Evolutionary conservation across 2,113 vertebrate species (phyloP).

Genomic region (Ia io): DNA sequence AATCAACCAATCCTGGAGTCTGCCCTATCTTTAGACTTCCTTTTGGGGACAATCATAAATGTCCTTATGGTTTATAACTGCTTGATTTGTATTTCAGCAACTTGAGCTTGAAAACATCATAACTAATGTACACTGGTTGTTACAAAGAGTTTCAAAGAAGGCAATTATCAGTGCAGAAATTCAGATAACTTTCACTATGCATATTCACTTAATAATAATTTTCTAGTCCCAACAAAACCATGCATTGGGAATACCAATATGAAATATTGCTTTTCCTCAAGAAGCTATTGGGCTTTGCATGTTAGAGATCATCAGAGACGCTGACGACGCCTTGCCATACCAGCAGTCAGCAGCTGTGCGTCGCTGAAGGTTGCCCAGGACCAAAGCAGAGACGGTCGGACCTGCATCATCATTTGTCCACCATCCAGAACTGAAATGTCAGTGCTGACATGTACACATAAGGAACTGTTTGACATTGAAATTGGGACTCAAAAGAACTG

Average conservation of each 20-base stretch:
- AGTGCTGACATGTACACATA: too few relatives aligned
- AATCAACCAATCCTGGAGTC: conserved; percentile 16
- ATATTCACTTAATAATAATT: background rate
- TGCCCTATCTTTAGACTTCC: conserved; percentile 62
- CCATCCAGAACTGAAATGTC: too few relatives aligned
- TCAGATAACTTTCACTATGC: background rate
- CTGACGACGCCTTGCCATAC: too few relatives aligned
- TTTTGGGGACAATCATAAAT: conserved; percentile 52
- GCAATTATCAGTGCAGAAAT: background rate
- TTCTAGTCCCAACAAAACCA: background rate
- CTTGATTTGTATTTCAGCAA: conserved; percentile 36
- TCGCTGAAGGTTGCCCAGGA: too few relatives aligned
- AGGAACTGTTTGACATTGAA: too few relatives aligned
- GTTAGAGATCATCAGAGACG: background rate
- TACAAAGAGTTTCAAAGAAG: background rate
- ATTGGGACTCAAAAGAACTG: too few relatives aligned
- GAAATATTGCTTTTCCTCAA: background rate
- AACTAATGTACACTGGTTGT: background rate
- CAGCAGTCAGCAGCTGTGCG: too few relatives aligned
- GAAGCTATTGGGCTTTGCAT: background rate
- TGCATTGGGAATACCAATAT: background rate
- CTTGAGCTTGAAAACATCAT: background rate
- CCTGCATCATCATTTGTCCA: too few relatives aligned
- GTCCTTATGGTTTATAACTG: background rate
- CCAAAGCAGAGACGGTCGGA: too few relatives aligned